Evolutionary conservation across 1,140 invertebrate species (phyloP), one percentile per base, ranked within the genome.

Genomic region (Drosophila obscura): DNA sequence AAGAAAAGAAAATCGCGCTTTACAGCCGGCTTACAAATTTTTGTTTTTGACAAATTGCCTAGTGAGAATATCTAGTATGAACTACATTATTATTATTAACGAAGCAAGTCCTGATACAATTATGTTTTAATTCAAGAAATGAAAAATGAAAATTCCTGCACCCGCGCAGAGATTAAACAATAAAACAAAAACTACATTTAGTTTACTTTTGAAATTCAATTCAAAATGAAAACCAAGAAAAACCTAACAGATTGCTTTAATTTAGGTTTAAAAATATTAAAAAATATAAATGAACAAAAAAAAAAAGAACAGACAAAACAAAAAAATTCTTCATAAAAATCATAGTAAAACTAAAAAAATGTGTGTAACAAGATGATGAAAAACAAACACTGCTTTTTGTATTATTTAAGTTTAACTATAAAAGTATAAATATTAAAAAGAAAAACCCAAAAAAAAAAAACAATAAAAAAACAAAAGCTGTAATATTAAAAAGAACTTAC

Each of bases 341-440:
- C 83, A 85, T 80, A 72, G 73, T 60, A 77, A 71, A 78, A 73
- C 62, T 56, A 69, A 68, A 69, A 68, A 80, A 66, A 61, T 80
- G 67, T 87, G 76, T 76, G 72, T 71, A 89, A 80, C 76, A 84
- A 89, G 58, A 80, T 56, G 55, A 84, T 58, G 62, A 88, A 77
- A 80, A 79, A 77, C 75, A 88, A 89, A 88, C 68, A 89, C 84
- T 89, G 84, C 80, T 89, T 88, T 69, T 89, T 89, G 68, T 88
- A 88, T 90, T 87, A 79, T 87, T 90, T 83, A 90, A 90, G 73
- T 78, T 83, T 75, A 90, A 87, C 55, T 73, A 87, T 75, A 87
- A 77, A 83, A 80, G 50, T 73, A 75, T 73, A 79, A 88, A 80
- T 64, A 77, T 80, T 69, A 75, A 89, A 80, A 26, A 11, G 48